phyloP scores from a whole-genome alignment of 2,113 vertebrate genomes.

The Phaetusa simplex region DNA sequence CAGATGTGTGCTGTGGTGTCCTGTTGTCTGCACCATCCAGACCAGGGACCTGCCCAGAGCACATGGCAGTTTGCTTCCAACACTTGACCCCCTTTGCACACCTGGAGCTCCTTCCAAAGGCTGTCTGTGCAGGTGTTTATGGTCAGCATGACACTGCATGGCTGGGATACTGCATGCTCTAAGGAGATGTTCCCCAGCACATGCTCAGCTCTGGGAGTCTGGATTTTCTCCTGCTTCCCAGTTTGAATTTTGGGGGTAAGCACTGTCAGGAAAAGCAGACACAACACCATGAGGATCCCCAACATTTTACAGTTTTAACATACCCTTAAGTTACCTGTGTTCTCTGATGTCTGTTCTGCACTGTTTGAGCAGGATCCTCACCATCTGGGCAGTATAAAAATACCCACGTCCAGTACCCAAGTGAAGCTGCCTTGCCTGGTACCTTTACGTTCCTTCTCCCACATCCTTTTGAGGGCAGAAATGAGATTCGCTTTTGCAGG shows the following conservation, averaged over 20 bases:
- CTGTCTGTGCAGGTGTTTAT: background rate
- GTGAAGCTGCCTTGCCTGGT: rapidly evolving
- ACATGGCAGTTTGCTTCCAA: background rate
- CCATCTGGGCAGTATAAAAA: background rate
- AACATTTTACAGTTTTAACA: background rate
- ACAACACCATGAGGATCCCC: background rate
- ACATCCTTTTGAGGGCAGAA: background rate
- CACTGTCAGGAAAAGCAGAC: background rate
- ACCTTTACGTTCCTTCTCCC: background rate
- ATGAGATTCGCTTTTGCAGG: background rate
- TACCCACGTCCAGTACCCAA: background rate
- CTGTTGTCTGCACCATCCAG: background rate
- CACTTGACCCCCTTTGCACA: background rate
- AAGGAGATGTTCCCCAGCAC: background rate
- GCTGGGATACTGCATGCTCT: background rate
- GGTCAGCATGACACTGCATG: background rate
- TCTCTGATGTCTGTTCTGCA: background rate
- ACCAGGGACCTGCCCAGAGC: background rate
- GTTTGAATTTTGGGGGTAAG: background rate
- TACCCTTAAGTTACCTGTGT: background rate
- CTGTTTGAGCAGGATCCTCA: background rate
- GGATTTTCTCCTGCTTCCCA: background rate
- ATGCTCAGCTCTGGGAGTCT: background rate
- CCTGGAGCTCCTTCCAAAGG: background rate
- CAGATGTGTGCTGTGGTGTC: background rate